These are phyloP conservation scores for Etheostoma perlongum DNA, from an alignment of 2,797 vertebrate genomes.

Conservation along the genomic window DNA sequence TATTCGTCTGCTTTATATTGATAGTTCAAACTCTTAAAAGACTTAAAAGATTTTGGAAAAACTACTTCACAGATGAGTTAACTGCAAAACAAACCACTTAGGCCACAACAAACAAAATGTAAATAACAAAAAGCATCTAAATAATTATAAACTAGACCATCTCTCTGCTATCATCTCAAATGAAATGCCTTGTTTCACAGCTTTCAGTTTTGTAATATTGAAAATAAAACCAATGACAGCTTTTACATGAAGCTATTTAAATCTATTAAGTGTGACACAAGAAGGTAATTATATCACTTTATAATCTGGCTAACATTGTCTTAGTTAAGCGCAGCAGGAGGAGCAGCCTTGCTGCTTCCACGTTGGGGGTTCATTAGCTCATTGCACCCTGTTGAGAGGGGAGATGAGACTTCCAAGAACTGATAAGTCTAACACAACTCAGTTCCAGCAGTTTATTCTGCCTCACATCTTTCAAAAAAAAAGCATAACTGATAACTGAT, in stretches of 20 bases:
- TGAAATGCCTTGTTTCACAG: conserved; percentile 1
- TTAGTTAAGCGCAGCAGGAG: conserved; percentile 44
- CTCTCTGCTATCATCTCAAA: conserved; percentile 16
- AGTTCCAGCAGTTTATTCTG: conserved; percentile 30
- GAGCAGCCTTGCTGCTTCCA: conserved; percentile 31
- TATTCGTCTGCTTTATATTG: background rate
- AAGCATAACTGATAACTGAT: background rate
- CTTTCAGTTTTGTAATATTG: conserved; percentile 7
- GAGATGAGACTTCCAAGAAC: conserved; percentile 32
- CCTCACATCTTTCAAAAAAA: conserved; percentile 21
- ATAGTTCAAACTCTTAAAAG: conserved; percentile 2
- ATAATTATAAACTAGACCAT: conserved; percentile 6
- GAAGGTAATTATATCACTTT: conserved; percentile 40
- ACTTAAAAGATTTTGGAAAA: background rate
- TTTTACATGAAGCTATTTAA: conserved; percentile 10
- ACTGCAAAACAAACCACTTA: background rate
- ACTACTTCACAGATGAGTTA: background rate
- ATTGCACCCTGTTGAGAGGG: conserved; percentile 30
- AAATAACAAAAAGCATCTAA: background rate
- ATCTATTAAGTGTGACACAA: conserved; percentile 22
- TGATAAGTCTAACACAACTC: conserved; percentile 43
- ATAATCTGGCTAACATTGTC: conserved; percentile 39
- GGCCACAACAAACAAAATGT: background rate
- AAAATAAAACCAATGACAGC: conserved; percentile 44
- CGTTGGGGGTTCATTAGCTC: conserved; percentile 61